Conservation (phyloP, 2,888 invertebrate species). For the Hartigia nigra region DNA sequence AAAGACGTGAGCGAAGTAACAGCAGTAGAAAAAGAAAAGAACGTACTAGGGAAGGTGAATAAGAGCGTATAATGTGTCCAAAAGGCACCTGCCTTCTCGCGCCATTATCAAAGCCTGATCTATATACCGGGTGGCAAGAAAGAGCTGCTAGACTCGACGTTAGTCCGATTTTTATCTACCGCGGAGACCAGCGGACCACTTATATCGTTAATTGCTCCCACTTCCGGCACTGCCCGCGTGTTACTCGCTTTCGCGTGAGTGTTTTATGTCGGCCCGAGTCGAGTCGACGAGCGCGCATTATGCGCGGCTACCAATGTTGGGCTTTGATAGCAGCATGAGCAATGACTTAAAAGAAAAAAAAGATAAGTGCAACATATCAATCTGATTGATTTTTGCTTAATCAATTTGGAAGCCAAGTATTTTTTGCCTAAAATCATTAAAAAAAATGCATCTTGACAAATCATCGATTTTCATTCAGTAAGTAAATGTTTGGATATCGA, state of each 20-base stretch:
- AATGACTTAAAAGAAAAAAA: neutral
- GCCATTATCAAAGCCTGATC: slow-evolving; percentile 54
- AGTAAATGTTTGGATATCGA: neutral
- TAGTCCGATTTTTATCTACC: slow-evolving; percentile 58
- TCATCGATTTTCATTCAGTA: neutral
- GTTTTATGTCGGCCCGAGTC: slow-evolving; percentile 8
- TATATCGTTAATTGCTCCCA: slow-evolving; percentile 66
- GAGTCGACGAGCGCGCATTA: slow-evolving; percentile 35
- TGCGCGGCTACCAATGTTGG: slow-evolving; percentile 24
- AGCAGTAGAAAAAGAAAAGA: slow-evolving; percentile 24
- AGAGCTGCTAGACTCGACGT: slow-evolving; percentile 51
- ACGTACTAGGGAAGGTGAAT: slow-evolving; percentile 41
- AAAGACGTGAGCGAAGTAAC: slow-evolving; percentile 24
- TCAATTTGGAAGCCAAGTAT: neutral
- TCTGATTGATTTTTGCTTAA: neutral
- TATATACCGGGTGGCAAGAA: slow-evolving; percentile 42
- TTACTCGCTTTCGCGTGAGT: slow-evolving; percentile 17
- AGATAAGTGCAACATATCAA: neutral
- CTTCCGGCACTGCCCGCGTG: slow-evolving; percentile 59
- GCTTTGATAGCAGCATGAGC: slow-evolving; percentile 25
- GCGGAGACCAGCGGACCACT: slow-evolving; percentile 64
- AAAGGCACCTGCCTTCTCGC: slow-evolving; percentile 61
- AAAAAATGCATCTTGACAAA: neutral
- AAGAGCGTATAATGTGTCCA: slow-evolving; percentile 62
- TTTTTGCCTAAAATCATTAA: neutral